A percentile compares a stretch with the other conserved stretches of the same genome.
Evolutionary conservation across 2,888 invertebrate species (phyloP).

Genomic region (Apodemia mormo): DNA sequence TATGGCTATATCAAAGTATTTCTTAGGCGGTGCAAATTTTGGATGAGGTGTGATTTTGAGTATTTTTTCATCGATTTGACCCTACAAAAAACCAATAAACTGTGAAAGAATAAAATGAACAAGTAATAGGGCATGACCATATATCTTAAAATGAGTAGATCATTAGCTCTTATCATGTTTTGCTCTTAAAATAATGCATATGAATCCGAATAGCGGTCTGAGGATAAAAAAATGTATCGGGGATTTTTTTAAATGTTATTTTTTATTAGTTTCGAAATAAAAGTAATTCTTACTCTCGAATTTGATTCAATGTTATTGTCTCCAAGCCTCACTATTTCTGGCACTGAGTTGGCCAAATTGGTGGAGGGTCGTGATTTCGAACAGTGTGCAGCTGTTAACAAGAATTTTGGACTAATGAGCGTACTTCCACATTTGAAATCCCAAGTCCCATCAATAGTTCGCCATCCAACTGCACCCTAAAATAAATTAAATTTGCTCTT

Average conservation of each 20-base stretch:
- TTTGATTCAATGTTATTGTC: conserved; percentile 37
- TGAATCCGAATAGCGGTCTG: no score
- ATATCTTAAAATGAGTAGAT: no score
- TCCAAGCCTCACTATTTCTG: conserved; percentile 51
- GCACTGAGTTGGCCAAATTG: conserved; percentile 37
- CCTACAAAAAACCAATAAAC: background rate
- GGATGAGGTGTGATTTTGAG: conserved; percentile 11
- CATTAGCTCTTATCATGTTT: no score
- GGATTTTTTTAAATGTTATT: no score
- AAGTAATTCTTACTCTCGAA: no score
- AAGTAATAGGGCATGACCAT: no score
- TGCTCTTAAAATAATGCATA: no score
- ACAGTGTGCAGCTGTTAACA: conserved; percentile 86
- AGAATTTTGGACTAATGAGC: conserved; percentile 81
- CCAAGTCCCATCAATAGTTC: conserved; percentile 40
- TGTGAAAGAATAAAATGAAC: no score
- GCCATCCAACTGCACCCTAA: conserved; percentile 53
- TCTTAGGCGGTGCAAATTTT: conserved; percentile 37
- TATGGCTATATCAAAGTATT: conserved; percentile 45
- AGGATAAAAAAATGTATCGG: no score
- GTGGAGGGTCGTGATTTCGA: conserved; percentile 38
- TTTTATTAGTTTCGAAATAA: no score
- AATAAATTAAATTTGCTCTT: no score
- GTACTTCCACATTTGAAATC: conserved; percentile 82
- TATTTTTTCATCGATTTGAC: background rate